phyloP scores from a whole-genome alignment of 2,888 invertebrate species.

The Linyphia triangularis region DNA sequence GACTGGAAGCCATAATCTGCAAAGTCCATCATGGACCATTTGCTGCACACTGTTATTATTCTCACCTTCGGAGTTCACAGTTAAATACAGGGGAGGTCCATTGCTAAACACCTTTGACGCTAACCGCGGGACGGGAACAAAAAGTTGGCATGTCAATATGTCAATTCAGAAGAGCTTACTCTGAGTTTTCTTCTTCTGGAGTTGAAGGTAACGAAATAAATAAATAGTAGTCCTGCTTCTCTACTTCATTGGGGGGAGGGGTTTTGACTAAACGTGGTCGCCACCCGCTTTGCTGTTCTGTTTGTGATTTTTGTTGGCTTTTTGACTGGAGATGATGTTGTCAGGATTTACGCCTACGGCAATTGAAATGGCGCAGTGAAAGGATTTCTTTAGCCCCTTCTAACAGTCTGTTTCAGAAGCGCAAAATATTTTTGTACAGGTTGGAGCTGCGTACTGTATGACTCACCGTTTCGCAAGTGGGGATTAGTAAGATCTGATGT shows the following conservation, averaged over 20 bases:
- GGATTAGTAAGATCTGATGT: too few relatives aligned
- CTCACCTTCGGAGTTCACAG: neutral
- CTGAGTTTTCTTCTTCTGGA: neutral
- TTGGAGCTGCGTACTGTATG: slow-evolving; percentile 14
- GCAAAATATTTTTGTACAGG: slow-evolving; percentile 53
- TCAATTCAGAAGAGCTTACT: slow-evolving; percentile 59
- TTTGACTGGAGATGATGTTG: slow-evolving; percentile 29
- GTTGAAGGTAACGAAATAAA: slow-evolving; percentile 40
- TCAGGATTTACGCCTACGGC: slow-evolving; percentile 36
- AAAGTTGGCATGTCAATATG: slow-evolving; percentile 64
- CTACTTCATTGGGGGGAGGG: slow-evolving; percentile 4
- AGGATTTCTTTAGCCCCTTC: slow-evolving; percentile 26
- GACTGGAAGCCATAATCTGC: slow-evolving; percentile 28
- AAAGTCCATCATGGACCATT: slow-evolving; percentile 32
- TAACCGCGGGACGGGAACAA: slow-evolving; percentile 48
- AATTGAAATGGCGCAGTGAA: neutral
- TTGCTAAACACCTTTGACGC: slow-evolving; percentile 45
- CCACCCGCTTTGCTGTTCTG: slow-evolving; percentile 18
- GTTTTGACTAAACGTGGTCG: slow-evolving; percentile 8
- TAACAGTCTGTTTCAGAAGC: neutral
- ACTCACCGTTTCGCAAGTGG: too few relatives aligned
- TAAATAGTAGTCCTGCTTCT: slow-evolving; percentile 32
- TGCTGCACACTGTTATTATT: slow-evolving; percentile 51
- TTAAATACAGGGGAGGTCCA: slow-evolving; percentile 58
- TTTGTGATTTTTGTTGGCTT: slow-evolving; percentile 40